A percentile compares a stretch with the other conserved stretches of the same genome.
Evolutionary conservation across 2,888 invertebrate species (phyloP).

Genomic region (Oscheius sp.): DNA sequence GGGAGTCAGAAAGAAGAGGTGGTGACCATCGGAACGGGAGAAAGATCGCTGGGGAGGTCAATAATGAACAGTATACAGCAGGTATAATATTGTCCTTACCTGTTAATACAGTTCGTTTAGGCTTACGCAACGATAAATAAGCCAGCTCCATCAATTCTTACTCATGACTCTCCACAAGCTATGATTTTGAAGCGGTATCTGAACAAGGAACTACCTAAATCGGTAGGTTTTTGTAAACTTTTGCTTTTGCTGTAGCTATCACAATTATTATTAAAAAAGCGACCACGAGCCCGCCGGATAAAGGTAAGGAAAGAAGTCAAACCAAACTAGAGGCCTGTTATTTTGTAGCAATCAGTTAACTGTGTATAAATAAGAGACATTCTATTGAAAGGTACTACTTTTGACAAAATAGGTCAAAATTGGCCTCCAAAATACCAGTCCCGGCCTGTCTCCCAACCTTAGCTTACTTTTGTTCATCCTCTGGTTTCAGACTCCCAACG

Average conservation of each 20-base stretch:
- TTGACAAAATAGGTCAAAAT: too few species aligned
- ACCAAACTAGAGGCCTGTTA: too few species aligned
- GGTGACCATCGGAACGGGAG: slow-evolving; percentile 37
- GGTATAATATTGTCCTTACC: not conserved
- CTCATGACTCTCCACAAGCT: slow-evolving; percentile 36
- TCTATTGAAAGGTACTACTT: too few species aligned
- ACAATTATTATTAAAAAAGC: too few species aligned
- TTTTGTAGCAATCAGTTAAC: too few species aligned
- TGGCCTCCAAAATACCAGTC: too few species aligned
- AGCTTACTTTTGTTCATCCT: too few species aligned
- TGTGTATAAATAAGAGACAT: too few species aligned
- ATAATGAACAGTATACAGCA: slow-evolving; percentile 35
- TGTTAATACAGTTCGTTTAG: slow-evolving; percentile 17
- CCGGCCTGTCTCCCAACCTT: too few species aligned
- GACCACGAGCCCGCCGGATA: too few species aligned
- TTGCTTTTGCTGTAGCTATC: too few species aligned
- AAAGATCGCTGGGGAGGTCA: slow-evolving; percentile 34
- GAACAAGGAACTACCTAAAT: slow-evolving; percentile 27
- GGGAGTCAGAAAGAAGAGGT: slow-evolving; percentile 12
- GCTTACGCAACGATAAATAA: slow-evolving; percentile 4
- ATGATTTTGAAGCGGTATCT: slow-evolving; percentile 42
- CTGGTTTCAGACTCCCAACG: slow-evolving; percentile 24
- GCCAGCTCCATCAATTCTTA: slow-evolving; percentile 11
- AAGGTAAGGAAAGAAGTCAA: too few species aligned
- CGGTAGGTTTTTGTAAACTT: not conserved